phyloP scores from a whole-genome alignment of 2,888 invertebrate genomes.

The Serrognathus titanus region DNA sequence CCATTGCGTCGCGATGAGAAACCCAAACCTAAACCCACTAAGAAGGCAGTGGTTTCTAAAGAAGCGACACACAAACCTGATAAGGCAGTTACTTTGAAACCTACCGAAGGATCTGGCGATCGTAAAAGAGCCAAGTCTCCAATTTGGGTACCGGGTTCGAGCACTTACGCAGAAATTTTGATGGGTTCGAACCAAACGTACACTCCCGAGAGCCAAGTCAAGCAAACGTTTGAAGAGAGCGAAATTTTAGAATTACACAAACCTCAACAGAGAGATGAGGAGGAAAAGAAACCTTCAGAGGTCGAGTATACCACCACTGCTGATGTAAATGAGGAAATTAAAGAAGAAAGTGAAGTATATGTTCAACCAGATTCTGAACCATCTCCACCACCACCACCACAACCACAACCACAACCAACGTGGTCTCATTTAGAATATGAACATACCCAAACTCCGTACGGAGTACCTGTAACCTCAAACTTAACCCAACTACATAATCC shows the following conservation, averaged over 20 bases:
- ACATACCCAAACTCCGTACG: conserved; percentile 28
- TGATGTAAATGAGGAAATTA: conserved; percentile 1
- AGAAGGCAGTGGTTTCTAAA: conserved; percentile 5
- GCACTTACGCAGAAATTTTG: conserved; percentile 77
- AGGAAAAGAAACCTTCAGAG: not conserved
- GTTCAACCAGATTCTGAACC: not conserved
- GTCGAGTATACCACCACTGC: not conserved
- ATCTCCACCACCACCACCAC: not conserved
- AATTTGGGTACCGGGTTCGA: conserved; percentile 69
- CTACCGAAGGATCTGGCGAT: conserved; percentile 41
- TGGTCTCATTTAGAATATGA: conserved; percentile 32
- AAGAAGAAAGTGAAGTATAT: not conserved
- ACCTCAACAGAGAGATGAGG: not conserved
- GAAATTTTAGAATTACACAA: conserved; percentile 8
- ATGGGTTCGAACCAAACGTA: conserved; percentile 50
- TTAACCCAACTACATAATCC: conserved; percentile 14
- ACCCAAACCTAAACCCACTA: conserved; percentile 22
- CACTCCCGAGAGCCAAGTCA: conserved; percentile 25
- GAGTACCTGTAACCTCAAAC: conserved; percentile 15
- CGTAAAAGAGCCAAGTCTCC: conserved; percentile 61
- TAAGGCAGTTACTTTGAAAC: conserved; percentile 27
- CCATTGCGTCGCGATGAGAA: conserved; percentile 44
- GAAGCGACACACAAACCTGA: not conserved
- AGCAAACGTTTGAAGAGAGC: not conserved
- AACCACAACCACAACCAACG: not conserved